Conservation (phyloP, 1,140 invertebrate species). For the Drosophila sp. region DNA sequence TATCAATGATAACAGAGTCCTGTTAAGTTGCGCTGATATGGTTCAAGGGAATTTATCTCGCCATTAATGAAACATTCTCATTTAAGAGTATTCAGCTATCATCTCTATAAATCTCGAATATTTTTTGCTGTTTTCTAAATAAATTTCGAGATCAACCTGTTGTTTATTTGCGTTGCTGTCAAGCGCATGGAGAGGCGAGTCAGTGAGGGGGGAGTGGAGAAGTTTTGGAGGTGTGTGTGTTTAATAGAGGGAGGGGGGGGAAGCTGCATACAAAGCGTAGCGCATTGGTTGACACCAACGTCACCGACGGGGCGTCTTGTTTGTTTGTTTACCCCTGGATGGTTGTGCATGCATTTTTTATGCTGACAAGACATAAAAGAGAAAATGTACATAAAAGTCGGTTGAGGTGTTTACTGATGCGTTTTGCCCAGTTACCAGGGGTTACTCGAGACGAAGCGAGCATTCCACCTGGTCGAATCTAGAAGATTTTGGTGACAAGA, state of each 20-base stretch:
- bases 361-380: conserved; percentile 76
- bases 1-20: no score
- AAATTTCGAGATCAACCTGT: conserved; percentile 66
- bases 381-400: conserved; percentile 76
- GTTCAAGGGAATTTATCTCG: no score
- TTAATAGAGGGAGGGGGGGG: not conserved
- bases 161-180: conserved; percentile 58
- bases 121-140: conserved; percentile 38
- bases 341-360: conserved; percentile 76
- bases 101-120: not conserved
- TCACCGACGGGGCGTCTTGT: conserved; percentile 57
- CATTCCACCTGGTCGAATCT: conserved; percentile 10
- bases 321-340: conserved; percentile 65
- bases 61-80: no score
- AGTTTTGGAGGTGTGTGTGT: not conserved
- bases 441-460: not conserved
- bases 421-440: conserved; percentile 61
- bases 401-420: conserved; percentile 75
- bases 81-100: no score
- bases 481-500: conserved; percentile 28
- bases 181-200: conserved; percentile 36
- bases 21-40: no score
- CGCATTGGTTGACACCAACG: conserved; percentile 53
- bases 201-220: not conserved
- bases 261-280: conserved; percentile 41